Base-by-base conservation (phyloP, 1,140 invertebrate genomes). In the Drosophila watanabei region DNA sequence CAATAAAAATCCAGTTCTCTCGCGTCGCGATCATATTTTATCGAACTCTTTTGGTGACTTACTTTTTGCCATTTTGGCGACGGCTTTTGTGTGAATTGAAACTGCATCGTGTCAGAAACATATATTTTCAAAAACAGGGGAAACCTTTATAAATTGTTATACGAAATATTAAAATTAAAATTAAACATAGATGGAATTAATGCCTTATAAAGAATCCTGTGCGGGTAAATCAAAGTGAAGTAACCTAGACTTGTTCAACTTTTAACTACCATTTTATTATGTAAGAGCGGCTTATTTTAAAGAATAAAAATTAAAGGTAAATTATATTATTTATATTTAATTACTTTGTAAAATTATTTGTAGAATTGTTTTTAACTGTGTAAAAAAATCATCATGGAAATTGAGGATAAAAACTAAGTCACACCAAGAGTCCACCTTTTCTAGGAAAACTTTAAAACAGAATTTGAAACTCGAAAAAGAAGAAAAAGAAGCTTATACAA, bases 21-120 rank as follows among this genome's bases (percentile, higher is more conserved):
- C 45, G 66, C 80, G 80, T 24, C 69, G 79, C 66, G 56, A 63
- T 52, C 48, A 43, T 24, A 60, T 64, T 43, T 41, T 45, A 13
- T 35, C 48, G 18, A 64, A 46, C 48, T 49, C 48, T 76, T 57
- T 59, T 62, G 59, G 52, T 62, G 64, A 35, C 37, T 30, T 69
- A 46, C 16, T 58, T 62, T 60, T 58, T 56, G 39, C 60, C 45
- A 59, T 79, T 81, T 57, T 83, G 30, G 82, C 81, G 81, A 80
- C 81, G 81, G 81, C 82, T 56, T 82, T 80, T 82, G 70, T 66
- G 75, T 75, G 33, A 30, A 28, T 35, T 20, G 41, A 54, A 39
- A 20, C 54, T 56, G 48, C 10, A 14, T 37, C 13, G 28, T 4
- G 14, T 41, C 20, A 58, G 52, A 41, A 30, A 43, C 11, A 59